These are phyloP conservation scores for Megalops cyprinoides DNA, from an alignment of 2,797 vertebrate species.

Conservation along the genomic window DNA sequence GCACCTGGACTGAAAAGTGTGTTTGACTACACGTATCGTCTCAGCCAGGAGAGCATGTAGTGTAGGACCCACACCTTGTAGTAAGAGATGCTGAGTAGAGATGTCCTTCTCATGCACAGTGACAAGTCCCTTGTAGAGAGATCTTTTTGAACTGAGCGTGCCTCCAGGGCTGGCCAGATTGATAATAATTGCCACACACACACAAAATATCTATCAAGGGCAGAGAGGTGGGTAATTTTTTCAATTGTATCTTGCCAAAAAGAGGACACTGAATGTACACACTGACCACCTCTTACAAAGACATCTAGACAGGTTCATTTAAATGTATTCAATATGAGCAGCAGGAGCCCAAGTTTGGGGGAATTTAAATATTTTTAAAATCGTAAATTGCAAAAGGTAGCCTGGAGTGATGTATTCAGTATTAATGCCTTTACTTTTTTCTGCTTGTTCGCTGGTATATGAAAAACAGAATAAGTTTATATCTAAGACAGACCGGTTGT, in stretches of 20 bases:
- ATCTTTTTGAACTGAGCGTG: slow-evolving; percentile 41
- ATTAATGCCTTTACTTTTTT: slow-evolving; percentile 23
- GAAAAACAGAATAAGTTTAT: background rate
- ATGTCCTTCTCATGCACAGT: background rate
- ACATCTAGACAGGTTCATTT: background rate
- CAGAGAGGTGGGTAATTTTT: slow-evolving; percentile 16
- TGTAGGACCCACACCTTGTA: background rate
- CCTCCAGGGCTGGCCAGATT: slow-evolving; percentile 45
- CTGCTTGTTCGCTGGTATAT: background rate
- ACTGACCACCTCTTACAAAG: background rate
- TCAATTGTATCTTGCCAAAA: slow-evolving; percentile 12
- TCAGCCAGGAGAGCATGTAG: no score
- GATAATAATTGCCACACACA: slow-evolving; percentile 45
- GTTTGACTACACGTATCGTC: no score
- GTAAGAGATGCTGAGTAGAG: no score
- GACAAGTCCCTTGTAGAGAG: background rate
- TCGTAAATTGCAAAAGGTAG: slow-evolving; percentile 30
- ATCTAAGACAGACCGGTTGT: background rate
- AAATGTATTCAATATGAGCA: background rate
- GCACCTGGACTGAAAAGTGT: background rate
- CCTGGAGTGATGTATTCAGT: slow-evolving; percentile 27
- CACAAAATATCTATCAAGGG: slow-evolving; percentile 11
- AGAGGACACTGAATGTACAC: background rate
- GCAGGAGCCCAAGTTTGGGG: slow-evolving; percentile 14
- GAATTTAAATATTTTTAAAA: slow-evolving; percentile 13